phyloP scores from a whole-genome alignment of 2,888 invertebrate genomes.

The Griposia aprilina region DNA sequence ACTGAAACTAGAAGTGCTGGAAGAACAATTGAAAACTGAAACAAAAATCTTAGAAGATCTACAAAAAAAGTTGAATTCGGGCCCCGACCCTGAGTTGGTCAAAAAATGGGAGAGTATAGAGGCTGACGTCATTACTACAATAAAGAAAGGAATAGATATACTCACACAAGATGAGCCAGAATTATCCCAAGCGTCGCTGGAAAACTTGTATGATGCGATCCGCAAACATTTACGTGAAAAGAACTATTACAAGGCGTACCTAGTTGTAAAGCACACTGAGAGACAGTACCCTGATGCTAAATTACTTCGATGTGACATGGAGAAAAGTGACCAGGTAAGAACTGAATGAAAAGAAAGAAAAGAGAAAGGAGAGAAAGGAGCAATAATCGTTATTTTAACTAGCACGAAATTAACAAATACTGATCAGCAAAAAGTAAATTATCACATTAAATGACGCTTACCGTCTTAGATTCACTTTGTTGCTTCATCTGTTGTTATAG shows the following conservation, averaged over 20 bases:
- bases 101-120: slow-evolving; percentile 90
- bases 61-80: slow-evolving; percentile 87
- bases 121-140: slow-evolving; percentile 85
- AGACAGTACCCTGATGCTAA: slow-evolving; percentile 87
- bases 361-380: too few species aligned
- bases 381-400: too few species aligned
- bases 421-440: too few species aligned
- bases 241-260: slow-evolving; percentile 89
- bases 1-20: slow-evolving; percentile 90
- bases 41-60: slow-evolving; percentile 92
- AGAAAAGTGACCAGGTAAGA: slow-evolving; percentile 88
- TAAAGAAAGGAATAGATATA: slow-evolving; percentile 87
- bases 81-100: slow-evolving; percentile 83
- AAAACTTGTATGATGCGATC: slow-evolving; percentile 85
- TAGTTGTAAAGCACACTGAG: slow-evolving; percentile 87
- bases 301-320: slow-evolving; percentile 86
- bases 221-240: slow-evolving; percentile 85
- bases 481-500: too few species aligned
- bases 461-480: too few species aligned
- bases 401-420: too few species aligned
- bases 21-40: slow-evolving; percentile 91
- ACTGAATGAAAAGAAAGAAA: too few species aligned
- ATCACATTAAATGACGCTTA: too few species aligned
- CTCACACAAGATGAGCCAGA: slow-evolving; percentile 87
- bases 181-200: slow-evolving; percentile 84